phyloP scores from a whole-genome alignment of 2,888 invertebrate species.

The Chymomyza amoena region DNA sequence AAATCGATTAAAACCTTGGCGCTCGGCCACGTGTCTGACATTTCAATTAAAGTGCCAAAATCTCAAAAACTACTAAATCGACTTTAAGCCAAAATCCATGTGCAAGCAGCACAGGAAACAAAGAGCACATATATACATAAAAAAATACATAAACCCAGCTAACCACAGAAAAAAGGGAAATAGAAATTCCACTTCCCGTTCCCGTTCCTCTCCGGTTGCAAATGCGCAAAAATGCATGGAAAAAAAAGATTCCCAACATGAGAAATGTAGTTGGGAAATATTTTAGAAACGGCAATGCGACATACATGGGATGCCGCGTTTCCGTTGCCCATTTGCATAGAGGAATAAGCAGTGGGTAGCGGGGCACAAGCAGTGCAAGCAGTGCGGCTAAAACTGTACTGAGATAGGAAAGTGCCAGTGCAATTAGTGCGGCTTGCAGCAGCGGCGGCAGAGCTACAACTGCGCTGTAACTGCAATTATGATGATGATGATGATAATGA shows the following conservation, averaged over 20 bases:
- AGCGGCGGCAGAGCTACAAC: not conserved
- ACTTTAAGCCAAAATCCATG: conserved; percentile 5
- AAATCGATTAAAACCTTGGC: conserved; percentile 4
- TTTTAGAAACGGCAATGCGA: not conserved
- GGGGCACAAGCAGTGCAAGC: not conserved
- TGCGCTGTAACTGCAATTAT: conserved; percentile 2
- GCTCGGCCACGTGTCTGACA: conserved; percentile 43
- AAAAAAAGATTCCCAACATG: not conserved
- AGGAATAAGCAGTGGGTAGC: not conserved
- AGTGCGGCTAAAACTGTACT: conserved; percentile 13
- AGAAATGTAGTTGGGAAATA: not conserved
- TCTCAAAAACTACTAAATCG: not conserved
- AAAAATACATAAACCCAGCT: conserved; percentile 13
- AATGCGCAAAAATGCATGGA: conserved; percentile 25
- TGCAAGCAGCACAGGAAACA: conserved; percentile 2
- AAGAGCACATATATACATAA: conserved; percentile 1
- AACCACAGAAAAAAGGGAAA: conserved; percentile 10
- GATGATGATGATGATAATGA: conserved; percentile 16
- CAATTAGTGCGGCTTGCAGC: conserved; percentile 34
- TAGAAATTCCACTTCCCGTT: conserved; percentile 34
- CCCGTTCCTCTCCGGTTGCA: conserved; percentile 17
- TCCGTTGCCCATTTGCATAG: not conserved
- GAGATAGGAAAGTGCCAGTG: conserved; percentile 22
- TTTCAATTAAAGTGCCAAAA: conserved; percentile 46
- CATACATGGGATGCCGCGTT: not conserved